These are phyloP conservation scores for Calameuta idolon DNA, from an alignment of 2,888 invertebrate genomes.

Conservation along the genomic window DNA sequence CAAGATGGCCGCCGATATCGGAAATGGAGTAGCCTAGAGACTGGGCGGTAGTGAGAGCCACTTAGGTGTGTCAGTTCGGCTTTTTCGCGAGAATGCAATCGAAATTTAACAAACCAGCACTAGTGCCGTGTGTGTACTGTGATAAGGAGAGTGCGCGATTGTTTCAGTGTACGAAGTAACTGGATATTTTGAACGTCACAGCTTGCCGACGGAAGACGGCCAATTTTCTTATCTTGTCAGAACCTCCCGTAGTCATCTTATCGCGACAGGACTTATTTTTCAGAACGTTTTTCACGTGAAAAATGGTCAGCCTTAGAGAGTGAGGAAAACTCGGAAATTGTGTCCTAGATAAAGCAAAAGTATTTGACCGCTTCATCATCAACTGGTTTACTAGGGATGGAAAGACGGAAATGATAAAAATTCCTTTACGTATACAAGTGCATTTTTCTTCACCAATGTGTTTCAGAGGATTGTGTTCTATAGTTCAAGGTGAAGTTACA, in stretches of 20 bases:
- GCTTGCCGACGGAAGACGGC: conserved; percentile 1
- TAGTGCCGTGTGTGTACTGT: neutral
- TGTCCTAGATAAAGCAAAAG: neutral
- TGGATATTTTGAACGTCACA: neutral
- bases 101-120: conserved; percentile 24
- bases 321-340: neutral
- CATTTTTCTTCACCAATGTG: neutral
- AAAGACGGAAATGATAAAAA: neutral
- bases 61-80: conserved; percentile 79
- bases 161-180: neutral
- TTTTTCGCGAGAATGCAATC: conserved; percentile 38
- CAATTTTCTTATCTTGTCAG: conserved; percentile 7
- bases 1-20: conserved; percentile 83
- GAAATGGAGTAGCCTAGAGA: conserved; percentile 76
- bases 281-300: neutral
- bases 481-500: neutral
- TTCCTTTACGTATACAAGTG: neutral
- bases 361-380: neutral
- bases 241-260: neutral
- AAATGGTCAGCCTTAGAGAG: neutral
- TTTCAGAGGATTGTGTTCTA: neutral
- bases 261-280: neutral
- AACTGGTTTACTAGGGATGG: neutral
- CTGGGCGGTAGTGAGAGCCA: conserved; percentile 75
- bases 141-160: neutral